phyloP scores from a whole-genome alignment of 64 coral and sea anemone genomes.

The Platygyra sinensis region DNA sequence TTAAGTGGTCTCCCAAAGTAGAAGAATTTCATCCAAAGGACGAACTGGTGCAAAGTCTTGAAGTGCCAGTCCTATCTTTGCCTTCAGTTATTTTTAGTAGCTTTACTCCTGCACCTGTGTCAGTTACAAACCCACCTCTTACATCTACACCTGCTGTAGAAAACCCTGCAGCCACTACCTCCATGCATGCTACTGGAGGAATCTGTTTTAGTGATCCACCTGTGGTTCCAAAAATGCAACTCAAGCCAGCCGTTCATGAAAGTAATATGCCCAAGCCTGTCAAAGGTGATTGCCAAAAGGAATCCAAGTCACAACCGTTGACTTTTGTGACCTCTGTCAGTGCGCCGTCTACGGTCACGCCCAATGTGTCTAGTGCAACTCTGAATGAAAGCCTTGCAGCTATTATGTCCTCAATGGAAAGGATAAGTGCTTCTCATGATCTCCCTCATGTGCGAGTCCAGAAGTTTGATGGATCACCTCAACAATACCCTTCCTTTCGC shows the following conservation, averaged over 20 bases:
- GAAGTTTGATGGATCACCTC: no score
- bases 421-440: no score
- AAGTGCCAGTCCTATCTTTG: background rate
- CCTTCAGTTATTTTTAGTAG: background rate
- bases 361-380: no score
- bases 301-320: no score
- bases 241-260: background rate
- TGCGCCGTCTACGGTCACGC: no score
- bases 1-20: background rate
- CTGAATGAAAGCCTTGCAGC: no score
- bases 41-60: background rate
- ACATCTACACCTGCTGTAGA: constrained; percentile 2
- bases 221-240: background rate
- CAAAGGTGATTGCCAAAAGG: no score
- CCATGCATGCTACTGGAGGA: background rate
- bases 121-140: background rate
- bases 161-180: background rate
- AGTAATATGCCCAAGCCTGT: background rate
- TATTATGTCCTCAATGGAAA: no score
- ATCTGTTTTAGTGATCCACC: background rate
- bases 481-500: no score
- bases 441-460: no score
- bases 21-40: background rate
- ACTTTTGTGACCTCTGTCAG: no score
- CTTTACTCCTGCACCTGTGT: background rate